Evolutionary conservation across 2,113 vertebrate species (phyloP).

Genomic region (Geococcyx californianus): DNA sequence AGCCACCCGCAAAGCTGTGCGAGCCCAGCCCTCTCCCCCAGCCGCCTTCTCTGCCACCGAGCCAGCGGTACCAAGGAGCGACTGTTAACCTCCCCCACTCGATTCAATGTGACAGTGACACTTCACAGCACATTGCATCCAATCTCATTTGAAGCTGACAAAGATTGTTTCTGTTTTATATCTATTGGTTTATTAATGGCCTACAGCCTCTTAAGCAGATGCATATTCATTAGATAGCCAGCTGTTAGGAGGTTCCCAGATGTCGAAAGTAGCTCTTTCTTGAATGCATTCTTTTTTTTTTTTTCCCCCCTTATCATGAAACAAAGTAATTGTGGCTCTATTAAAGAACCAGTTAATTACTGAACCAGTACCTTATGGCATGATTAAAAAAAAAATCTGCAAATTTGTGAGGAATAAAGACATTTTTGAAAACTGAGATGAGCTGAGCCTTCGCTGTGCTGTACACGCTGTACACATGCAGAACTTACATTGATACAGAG

Average conservation of each 20-base stretch:
- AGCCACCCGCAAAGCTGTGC: fast-evolving
- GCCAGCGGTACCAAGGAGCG: not conserved
- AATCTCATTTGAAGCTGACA: constrained; percentile 81
- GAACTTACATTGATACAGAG: not conserved
- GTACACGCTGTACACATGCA: not conserved
- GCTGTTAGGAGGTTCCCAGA: constrained; percentile 84
- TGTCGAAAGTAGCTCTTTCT: constrained; percentile 80
- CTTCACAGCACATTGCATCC: constrained; percentile 81
- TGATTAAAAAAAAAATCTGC: not conserved
- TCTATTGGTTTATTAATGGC: constrained; percentile 86
- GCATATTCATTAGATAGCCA: constrained; percentile 89
- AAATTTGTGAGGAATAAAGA: constrained; percentile 52
- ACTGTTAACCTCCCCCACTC: constrained; percentile 66
- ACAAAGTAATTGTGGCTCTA: constrained; percentile 81
- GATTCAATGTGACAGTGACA: constrained; percentile 83
- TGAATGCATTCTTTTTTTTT: constrained; percentile 58
- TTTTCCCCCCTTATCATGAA: constrained; percentile 68
- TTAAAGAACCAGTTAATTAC: constrained; percentile 84
- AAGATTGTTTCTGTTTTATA: constrained; percentile 82
- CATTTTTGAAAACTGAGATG: not conserved
- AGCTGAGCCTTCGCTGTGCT: not conserved
- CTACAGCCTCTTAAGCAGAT: constrained; percentile 84
- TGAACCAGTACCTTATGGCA: constrained; percentile 76
- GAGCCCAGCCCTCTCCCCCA: not conserved
- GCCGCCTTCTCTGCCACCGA: not conserved